Conservation (phyloP, 2,888 invertebrate genomes). For the Crematogaster levior region DNA sequence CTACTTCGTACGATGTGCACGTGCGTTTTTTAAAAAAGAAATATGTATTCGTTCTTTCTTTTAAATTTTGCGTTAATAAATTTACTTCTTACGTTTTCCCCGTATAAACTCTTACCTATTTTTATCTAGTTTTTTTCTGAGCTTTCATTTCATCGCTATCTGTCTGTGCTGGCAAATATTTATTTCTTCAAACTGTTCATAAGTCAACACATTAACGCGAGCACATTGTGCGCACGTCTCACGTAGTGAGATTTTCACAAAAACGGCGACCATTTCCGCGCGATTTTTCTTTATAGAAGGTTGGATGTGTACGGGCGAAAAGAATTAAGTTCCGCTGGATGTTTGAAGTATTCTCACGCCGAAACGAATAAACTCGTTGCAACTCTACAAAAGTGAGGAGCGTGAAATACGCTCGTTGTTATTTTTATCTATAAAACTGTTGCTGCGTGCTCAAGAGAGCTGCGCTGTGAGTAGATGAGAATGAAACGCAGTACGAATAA, state of each 20-base stretch:
- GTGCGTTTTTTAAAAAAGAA: neutral
- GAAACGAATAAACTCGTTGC: conserved; percentile 62
- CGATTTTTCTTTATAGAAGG: conserved; percentile 48
- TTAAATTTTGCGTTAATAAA: neutral
- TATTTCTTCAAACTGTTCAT: conserved; percentile 43
- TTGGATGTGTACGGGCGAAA: neutral
- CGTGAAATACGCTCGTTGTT: conserved; percentile 37
- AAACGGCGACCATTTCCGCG: conserved; percentile 25
- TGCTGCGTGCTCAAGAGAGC: conserved; percentile 41
- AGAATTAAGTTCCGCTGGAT: conserved; percentile 49
- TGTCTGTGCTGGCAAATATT: conserved; percentile 26
- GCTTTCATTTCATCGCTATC: conserved; percentile 19
- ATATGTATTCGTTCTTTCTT: neutral
- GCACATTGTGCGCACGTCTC: conserved; percentile 24
- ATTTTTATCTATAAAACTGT: conserved; percentile 47
- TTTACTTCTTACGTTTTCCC: neutral
- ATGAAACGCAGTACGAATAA: conserved; percentile 2
- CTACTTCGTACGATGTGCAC: neutral
- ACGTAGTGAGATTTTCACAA: conserved; percentile 34
- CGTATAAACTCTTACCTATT: neutral
- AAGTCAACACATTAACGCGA: conserved; percentile 43
- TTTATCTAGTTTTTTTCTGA: neutral
- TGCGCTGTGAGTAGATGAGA: conserved; percentile 25
- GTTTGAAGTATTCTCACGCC: conserved; percentile 57
- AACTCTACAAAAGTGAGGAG: conserved; percentile 42